Base-by-base conservation (phyloP, 1,140 invertebrate genomes). In the Lepidurus couesii region DNA sequence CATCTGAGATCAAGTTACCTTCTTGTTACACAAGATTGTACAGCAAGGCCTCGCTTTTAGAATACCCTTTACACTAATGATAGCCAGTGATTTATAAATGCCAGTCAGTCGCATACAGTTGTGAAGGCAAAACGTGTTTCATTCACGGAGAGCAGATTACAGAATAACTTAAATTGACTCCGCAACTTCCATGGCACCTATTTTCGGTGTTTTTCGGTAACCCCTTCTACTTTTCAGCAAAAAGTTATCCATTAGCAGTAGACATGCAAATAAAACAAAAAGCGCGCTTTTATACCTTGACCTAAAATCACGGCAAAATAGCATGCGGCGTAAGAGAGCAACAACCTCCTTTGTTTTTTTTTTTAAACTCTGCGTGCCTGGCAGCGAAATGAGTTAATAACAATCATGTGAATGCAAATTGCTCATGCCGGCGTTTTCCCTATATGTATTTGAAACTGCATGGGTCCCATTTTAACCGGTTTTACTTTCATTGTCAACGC, bases 171-270 rank as follows among this genome's bases (percentile, higher is more conserved):
- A 21, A 10, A 65, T 21, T 65, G 13, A 7, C 21, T 65, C 13
- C 8, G 16, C 8, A 16, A 65, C 13, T 65, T 13, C 6, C 9
- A 65, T 65, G 53, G 53, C 53, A 13, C 53, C 53, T 11, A 7
- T 65, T 65, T 65, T 65, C 16, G 53, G 53, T 16, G 53, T 65
- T 65, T 65, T 65, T 21, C 8, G 53, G 53, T 65, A 65, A 65
- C 16, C 16, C 13, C 53, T 11, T 21, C 16, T 11, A 47, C 45
- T 7, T 47, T 16, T 65, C n/a, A n/a, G 16, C 53, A 7, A 13
- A 13, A 65, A 7, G 13, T 21, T 47, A 47, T 34, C 34, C 4
- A 4, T 3, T 34, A 34, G 34, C 34, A 34, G 34, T 34, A 34
- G 34, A 34, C 34, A n/a, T n/a, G n/a, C n/a, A 34, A 34, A 34